Conservation (phyloP, 2,797 vertebrate species). For the Spinibarbus caldwelli region DNA sequence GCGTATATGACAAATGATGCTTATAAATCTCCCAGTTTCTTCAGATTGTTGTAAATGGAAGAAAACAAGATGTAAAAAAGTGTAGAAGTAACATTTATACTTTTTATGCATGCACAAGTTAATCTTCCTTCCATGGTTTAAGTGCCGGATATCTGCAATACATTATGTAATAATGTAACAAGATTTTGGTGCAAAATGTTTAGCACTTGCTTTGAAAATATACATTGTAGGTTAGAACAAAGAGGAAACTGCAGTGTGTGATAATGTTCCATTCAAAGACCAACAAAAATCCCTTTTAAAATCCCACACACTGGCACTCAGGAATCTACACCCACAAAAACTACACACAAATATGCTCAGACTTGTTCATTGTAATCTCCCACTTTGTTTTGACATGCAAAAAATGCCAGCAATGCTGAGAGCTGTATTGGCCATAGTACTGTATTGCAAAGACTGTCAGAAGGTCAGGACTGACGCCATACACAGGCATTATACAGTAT, state of each 20-base stretch:
- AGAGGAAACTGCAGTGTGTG: not conserved
- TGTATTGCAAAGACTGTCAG: not conserved
- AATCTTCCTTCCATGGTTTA: not conserved
- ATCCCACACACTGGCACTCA: not conserved
- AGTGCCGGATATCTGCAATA: not conserved
- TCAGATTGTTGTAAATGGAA: not conserved
- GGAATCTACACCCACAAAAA: not conserved
- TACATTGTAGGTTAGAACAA: not conserved
- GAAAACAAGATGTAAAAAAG: not conserved
- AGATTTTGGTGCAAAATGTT: constrained; percentile 8
- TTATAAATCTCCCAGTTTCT: not conserved
- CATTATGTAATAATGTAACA: not conserved
- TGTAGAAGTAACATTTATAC: not conserved
- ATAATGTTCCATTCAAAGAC: constrained; percentile 1
- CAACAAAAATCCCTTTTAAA: not conserved
- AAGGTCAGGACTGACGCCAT: constrained; percentile 16
- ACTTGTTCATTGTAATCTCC: constrained; percentile 28
- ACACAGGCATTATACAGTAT: not conserved
- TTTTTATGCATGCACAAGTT: not conserved
- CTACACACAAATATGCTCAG: constrained; percentile 17
- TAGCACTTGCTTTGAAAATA: not conserved
- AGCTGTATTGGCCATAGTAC: not conserved
- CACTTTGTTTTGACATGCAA: constrained; percentile 38
- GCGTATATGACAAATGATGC: not conserved
- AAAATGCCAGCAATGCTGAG: constrained; percentile 26